Base-by-base conservation (phyloP, 2,113 vertebrate species). In the Zapornia atra region DNA sequence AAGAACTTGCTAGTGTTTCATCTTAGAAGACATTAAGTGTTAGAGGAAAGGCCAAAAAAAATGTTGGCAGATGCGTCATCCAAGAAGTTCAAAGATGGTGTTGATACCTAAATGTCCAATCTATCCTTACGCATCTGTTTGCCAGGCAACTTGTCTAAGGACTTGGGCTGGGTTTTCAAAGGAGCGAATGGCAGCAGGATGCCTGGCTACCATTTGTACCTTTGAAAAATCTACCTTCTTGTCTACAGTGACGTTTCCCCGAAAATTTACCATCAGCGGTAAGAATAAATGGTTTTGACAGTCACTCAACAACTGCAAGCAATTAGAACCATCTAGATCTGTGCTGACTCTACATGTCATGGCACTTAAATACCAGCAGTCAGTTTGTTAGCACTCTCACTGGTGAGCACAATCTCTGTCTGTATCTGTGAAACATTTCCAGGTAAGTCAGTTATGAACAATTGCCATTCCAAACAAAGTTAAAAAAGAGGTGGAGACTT, bases 1-100 rank as follows among this genome's bases (percentile, higher is more conserved):
- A 97, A 98, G 96, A 95, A 97, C 92, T 88, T 93, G 95, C 94
- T 82, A 79, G 92, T 96, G 96, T 98, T 97, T 98, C 92, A 97
- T 98, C 96, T 97, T 96, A 92, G 90, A 88, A 97, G 96, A 97
- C 96, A 95, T 90, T 59, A 94, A 91, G 84, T 93, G 87, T 96
- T 81, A 90, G 86, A 93, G 80, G 89, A 91, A 90, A 72, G 85
- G 95, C 96, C 69, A 84, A 90, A 97, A 97, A 95, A 96, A 97
- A 96, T 34, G 95, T 97, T 98, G 98, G 90, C 96, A 94, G 88
- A 6, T 91, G 94, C 54, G 50, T 93, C 88, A 92, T 89, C 64
- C 48, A 70, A 96, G 90, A 86, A 97, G 96, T 97, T 98, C 97
- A 98, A 98, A 98, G 96, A 93, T 93, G 34, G 69, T 90, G 96